Percentiles rank a stretch among this genome's conserved stretches.
phyloP scores from a whole-genome alignment of 2,113 vertebrate genomes.

The Lipophrys pholis region DNA sequence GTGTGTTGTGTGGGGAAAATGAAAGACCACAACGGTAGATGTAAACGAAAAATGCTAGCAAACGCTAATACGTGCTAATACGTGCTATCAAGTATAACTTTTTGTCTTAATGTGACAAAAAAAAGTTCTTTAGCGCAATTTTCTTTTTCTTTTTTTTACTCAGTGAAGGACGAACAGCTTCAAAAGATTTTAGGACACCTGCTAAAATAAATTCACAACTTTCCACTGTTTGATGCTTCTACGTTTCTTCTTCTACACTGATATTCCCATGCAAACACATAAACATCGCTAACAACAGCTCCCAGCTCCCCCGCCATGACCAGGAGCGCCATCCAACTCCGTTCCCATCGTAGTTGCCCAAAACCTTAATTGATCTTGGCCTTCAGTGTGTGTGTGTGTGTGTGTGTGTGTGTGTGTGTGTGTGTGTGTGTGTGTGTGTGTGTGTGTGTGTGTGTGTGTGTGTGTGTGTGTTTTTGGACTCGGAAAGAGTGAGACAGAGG shows the following conservation, averaged over 20 bases:
- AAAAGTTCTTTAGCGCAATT: too few relatives aligned
- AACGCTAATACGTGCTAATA: too few relatives aligned
- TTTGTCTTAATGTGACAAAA: too few relatives aligned
- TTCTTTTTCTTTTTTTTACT: too few relatives aligned
- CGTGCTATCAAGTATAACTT: too few relatives aligned
- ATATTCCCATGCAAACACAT: conserved; percentile 37
- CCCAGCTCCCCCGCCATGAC: conserved; percentile 36
- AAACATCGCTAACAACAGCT: conserved; percentile 34
- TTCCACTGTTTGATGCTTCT: neutral
- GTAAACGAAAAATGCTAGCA: too few relatives aligned
- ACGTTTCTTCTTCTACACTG: neutral
- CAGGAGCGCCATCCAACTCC: conserved; percentile 44
- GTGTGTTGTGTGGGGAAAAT: too few relatives aligned
- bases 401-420: conserved; percentile 30
- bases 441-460: conserved; percentile 23
- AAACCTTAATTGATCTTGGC: conserved; percentile 76
- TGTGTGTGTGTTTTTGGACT: conserved; percentile 26
- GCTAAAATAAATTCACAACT: neutral
- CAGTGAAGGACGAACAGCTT: too few relatives aligned
- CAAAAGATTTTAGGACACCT: too few relatives aligned
- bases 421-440: conserved; percentile 15
- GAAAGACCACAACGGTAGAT: too few relatives aligned
- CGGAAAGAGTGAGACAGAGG: conserved; percentile 40
- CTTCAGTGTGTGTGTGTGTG: conserved; percentile 45
- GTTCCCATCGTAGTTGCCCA: conserved; percentile 67